Evolutionary conservation across 2,888 invertebrate genomes (phyloP), one percentile per base, ranked within the genome.

Genomic region (Hetaerina titia): DNA sequence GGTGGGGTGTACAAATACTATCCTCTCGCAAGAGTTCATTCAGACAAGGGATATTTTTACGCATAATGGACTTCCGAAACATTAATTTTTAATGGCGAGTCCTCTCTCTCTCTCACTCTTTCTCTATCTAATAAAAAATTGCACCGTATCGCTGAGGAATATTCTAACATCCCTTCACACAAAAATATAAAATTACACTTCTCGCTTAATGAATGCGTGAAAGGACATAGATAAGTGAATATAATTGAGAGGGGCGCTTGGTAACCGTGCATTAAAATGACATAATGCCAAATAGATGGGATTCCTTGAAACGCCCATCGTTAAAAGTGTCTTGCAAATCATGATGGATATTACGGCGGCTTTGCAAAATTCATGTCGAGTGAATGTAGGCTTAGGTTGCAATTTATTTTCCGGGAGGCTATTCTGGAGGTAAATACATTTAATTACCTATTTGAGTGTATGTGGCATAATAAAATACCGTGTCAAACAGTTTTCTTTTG

Each of bases 41-140:
- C 69, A 22, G 45, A 64, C 90, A 64, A 45, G 45, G 45, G 69
- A 69, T 69, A 22, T 56, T 92, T 56, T 69, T 13, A 57, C 56
- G 31, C 69, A 92, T 92, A 81, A 81, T 81, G 56, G 92, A 56
- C 69, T 92, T 69, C 92, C 69, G 69, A 69, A 69, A 56, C 92
- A 56, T 69, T 45, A 92, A 57, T 57, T 31, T 25, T 56, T 92
- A 92, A 92, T 92, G 92, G 69, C n/a, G 69, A 56, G 56, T 7
- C 31, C 69, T 92, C 92, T 64, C 45, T 64, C 45, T 22, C 64
- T 15, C 64, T 31, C 15, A 7, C n/a, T 69, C 69, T 31, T 9
- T 81, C 31, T 45, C 31, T n/a, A n/a, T 4, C 25, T 81, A 81
- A 25, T 25, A 81, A 31, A 31, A 81, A 25, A 11, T n/a, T 8